These are phyloP conservation scores for Athalia rosae DNA, from an alignment of 2,888 invertebrate species.

Conservation along the genomic window DNA sequence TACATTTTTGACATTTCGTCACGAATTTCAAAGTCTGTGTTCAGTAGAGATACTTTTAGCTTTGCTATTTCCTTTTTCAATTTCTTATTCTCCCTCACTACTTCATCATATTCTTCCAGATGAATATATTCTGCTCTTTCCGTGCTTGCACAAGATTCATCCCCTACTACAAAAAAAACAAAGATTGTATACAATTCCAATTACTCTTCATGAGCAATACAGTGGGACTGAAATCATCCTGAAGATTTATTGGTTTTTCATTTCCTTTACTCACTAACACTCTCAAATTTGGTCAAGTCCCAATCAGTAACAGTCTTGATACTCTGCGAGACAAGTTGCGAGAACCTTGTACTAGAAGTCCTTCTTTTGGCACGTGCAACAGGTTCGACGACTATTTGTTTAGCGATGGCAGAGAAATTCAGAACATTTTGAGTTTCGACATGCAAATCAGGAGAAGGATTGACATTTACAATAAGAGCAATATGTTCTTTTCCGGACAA, in stretches of 20 bases:
- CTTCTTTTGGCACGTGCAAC: conserved; percentile 53
- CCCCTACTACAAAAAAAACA: conserved; percentile 28
- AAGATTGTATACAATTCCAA: too few species aligned
- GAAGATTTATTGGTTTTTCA: too few species aligned
- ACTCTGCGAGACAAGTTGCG: conserved; percentile 64
- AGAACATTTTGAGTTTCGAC: conserved; percentile 91
- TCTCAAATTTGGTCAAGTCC: conserved; percentile 60
- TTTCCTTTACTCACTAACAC: conserved; percentile 34
- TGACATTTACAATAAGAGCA: conserved; percentile 92
- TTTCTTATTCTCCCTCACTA: conserved; percentile 61
- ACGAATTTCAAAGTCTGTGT: conserved; percentile 65
- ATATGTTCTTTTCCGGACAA: conserved; percentile 84
- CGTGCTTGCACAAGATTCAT: conserved; percentile 22
- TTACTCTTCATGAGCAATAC: too few species aligned
- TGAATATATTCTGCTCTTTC: conserved; percentile 36
- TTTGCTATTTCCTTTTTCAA: conserved; percentile 62
- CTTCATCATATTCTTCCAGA: conserved; percentile 62
- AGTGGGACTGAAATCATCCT: too few species aligned
- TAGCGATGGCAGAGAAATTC: conserved; percentile 89
- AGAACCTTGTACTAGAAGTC: conserved; percentile 63
- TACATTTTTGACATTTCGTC: conserved; percentile 66
- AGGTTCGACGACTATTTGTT: conserved; percentile 76
- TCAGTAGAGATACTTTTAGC: conserved; percentile 59
- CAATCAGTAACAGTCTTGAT: conserved; percentile 65
- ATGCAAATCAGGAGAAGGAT: conserved; percentile 84